Base-by-base conservation (phyloP, 2,888 invertebrate species). In the Drosophila prostipennis region DNA sequence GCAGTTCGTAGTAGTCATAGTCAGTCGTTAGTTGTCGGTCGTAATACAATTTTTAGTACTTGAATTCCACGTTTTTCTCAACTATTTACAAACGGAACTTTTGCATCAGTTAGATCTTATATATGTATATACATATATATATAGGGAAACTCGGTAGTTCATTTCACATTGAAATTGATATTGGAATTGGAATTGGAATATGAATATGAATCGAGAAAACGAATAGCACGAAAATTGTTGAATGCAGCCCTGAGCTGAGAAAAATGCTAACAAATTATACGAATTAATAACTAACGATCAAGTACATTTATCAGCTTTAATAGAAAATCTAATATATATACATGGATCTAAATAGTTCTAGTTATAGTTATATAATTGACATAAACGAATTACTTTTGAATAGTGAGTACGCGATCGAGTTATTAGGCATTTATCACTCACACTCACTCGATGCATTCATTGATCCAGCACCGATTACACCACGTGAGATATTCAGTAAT, bases 301-400 rank as follows among this genome's bases (percentile, higher is more conserved):
- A 82, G 76, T 64, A 83, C 86, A 85, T 85, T 79, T 82, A 86
- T 79, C 78, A 80, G 80, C 82, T 81, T 78, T 81, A 89, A 78
- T 79, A 77, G 82, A 79, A 78, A 78, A 82, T 79, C 84, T 77
- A 83, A 82, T 78, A 69, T 37, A 54, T 63, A 72, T 34, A 78
- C 45, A 80, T 69, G 57, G 46, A 64, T 54, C 61, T 68, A 74
- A 61, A 61, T 74, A 80, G 68, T 58, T 73, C 72, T 73, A 72
- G 60, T 59, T 64, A 36, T 53, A 71, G 72, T 36, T 68, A 70
- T 42, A 45, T 63, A 63, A 49, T 68, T 67, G 63, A 79, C 60
- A 61, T 57, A 71, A 65, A 73, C 40, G 72, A 74, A 58, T 55
- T 77, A 80, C 75, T 74, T 72, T 65, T 69, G 59, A 64, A 72